These are phyloP conservation scores for Drosophila persimilis DNA, from an alignment of 1,140 invertebrate species.

Conservation along the genomic window DNA sequence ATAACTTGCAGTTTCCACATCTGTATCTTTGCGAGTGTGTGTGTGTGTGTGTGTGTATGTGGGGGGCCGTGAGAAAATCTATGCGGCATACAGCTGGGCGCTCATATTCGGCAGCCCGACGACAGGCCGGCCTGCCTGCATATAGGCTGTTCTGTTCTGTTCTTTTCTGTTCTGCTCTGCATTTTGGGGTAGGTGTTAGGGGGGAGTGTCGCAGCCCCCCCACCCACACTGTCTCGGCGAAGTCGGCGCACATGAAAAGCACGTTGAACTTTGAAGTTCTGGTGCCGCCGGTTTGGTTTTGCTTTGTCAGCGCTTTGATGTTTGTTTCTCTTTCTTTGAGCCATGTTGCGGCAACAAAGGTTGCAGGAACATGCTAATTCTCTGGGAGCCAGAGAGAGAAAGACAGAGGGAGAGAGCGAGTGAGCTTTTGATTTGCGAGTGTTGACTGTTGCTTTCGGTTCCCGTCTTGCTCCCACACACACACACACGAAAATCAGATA, in stretches of 20 bases:
- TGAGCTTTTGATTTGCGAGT: slow-evolving; percentile 58
- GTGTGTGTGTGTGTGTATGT: slow-evolving; percentile 26
- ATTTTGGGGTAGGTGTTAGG: slow-evolving; percentile 31
- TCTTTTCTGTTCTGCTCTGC: neutral
- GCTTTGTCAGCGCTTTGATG: slow-evolving; percentile 24
- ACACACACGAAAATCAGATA: slow-evolving; percentile 12
- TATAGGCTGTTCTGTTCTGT: neutral
- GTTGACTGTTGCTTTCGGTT: slow-evolving; percentile 40
- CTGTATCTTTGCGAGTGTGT: neutral
- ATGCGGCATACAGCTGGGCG: slow-evolving; percentile 79
- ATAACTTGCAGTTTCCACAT: neutral
- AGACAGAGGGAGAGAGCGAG: slow-evolving; percentile 30
- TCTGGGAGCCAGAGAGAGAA: slow-evolving; percentile 15
- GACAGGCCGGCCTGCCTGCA: neutral
- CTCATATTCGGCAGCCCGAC: slow-evolving; percentile 56
- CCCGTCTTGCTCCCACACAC: slow-evolving; percentile 20
- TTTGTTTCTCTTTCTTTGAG: slow-evolving; percentile 10
- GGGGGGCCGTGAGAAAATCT: slow-evolving; percentile 73
- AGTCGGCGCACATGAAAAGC: slow-evolving; percentile 31
- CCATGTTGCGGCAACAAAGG: slow-evolving; percentile 49
- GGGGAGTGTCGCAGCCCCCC: neutral
- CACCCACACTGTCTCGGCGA: neutral
- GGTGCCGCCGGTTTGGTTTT: no score
- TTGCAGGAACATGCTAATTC: slow-evolving; percentile 38
- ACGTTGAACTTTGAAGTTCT: slow-evolving; percentile 68